Percentiles rank a stretch among this genome's conserved stretches.
Evolutionary conservation across 2,888 invertebrate species (phyloP).

Genomic region (Protonemura montana): DNA sequence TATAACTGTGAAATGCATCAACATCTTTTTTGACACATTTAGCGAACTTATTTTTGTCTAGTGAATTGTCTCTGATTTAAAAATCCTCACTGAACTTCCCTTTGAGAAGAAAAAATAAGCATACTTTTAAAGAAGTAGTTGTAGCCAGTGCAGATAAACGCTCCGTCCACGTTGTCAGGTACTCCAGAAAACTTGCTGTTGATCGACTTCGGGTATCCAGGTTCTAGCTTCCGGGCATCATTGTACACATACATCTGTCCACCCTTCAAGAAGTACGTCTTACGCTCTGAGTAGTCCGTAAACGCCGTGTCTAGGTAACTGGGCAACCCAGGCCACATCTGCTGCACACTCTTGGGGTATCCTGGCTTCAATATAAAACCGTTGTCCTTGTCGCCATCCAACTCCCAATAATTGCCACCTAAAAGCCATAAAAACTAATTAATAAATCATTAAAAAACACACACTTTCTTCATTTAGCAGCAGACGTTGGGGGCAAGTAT

Average conservation of each 20-base stretch:
- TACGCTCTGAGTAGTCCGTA: slow-evolving; percentile 89
- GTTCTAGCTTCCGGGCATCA: slow-evolving; percentile 81
- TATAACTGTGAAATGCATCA: too few species aligned
- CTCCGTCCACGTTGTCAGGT: slow-evolving; percentile 90
- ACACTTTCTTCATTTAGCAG: too few species aligned
- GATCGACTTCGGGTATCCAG: slow-evolving; percentile 90
- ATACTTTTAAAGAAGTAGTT: slow-evolving; percentile 94
- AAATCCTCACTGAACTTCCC: too few species aligned
- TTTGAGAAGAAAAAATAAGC: not conserved
- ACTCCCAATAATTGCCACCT: not conserved
- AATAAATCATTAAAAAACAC: too few species aligned
- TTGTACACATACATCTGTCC: slow-evolving; percentile 91
- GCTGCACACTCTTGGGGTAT: not conserved
- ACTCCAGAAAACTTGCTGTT: slow-evolving; percentile 93
- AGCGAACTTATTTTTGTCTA: too few species aligned
- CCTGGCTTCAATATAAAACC: not conserved
- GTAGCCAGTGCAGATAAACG: slow-evolving; percentile 95
- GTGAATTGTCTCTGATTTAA: too few species aligned
- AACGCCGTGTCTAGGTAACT: slow-evolving; percentile 93
- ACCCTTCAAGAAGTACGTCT: slow-evolving; percentile 97
- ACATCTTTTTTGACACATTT: too few species aligned
- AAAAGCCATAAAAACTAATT: too few species aligned
- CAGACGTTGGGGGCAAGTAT: too few species aligned
- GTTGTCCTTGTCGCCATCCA: not conserved
- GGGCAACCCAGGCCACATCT: slow-evolving; percentile 81